Evolutionary conservation across 2,113 vertebrate genomes (phyloP), one percentile per base, ranked within the genome.

Genomic region (Parus major): DNA sequence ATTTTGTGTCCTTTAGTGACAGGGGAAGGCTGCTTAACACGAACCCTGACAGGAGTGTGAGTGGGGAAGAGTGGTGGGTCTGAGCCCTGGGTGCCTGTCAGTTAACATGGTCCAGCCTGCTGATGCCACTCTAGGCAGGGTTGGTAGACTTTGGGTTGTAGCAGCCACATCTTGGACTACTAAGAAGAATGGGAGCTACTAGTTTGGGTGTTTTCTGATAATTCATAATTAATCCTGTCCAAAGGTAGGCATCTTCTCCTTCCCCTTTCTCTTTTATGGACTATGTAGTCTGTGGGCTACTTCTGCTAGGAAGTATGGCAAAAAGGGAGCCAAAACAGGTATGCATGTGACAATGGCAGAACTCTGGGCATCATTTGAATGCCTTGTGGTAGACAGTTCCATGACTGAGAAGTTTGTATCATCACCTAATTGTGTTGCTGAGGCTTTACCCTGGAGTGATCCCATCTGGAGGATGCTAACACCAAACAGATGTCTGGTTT

Each of bases 11-110:
- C 39, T 39, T 39, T 39, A 12, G 39, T 39, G 39, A 39, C 39
- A 57, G 20, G 20, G 3, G 17, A 60, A 60, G 28, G 22, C 44
- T 83, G 16, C 31, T 76, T 65, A 63, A 46, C 22, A 15, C 4
- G 5, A 12, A 46, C 7, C 1, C 12, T 73, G 57, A 33, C 29
- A 69, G 29, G 44, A 55, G 1, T 0, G 0, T 77, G 57, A 14
- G 18, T 47, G 63, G 24, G 27, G 31, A 52, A 49, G 46, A 33
- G 24, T 33, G 42, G 13, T 66, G 66, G 44, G 16, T 82, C 69
- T 87, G 68, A 93, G 49, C 53, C 29, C 59, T 69, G 76, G 5
- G 22, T 59, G 33, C 33, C 52, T 75, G 36, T 72, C 35, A 24
- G 23, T 41, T 61, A 87, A 63, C 0, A 0, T 23, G 35, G 23